Evolutionary conservation across 2,888 invertebrate species (phyloP), one percentile per base, ranked within the genome.

Genomic region (Crioceris asparagi): DNA sequence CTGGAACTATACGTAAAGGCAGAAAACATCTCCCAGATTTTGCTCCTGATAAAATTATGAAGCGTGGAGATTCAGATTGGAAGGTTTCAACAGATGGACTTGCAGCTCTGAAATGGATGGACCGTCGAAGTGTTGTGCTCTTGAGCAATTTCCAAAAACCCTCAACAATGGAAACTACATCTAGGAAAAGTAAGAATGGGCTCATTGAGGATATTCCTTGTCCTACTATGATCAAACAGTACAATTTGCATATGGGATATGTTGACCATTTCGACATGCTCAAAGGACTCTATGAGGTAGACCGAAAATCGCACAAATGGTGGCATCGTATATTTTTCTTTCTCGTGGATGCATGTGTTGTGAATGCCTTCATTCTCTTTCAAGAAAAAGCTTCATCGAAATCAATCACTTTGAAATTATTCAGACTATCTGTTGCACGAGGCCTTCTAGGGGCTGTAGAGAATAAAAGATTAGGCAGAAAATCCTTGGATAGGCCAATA

Each of bases 221-320:
- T 19, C 35, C 35, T n/a, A 3, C 12, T 18, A 32, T 52, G 23
- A 43, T 56, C 10, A 46, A 42, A 18, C 43, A 53, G 36, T 57
- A 56, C 35, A 58, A 52, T 38, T 36, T 18, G 10, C 40, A 55
- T 41, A 58, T 57, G 56, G 52, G 52, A 11, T 48, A 42, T 38
- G 54, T 58, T 4, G 56, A 60, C 45, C 52, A 54, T 41, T 42
- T 47, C 18, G 55, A 59, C 34, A 48, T 47, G 50, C 32, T 51
- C n/a, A 53, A 51, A 45, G 39, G 45, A 10, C 26, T 39, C 11
- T 59, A 59, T 41, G 51, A 53, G 33, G 44, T 52, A 16, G 46
- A 57, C 35, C 32, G 54, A 23, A 57, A 57, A 44, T 49, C 47
- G 14, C 48, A 45, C 39, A 58, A 57, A 48, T 56, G 55, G 56